Evolutionary conservation across 2,797 vertebrate species (phyloP), one percentile per base, ranked within the genome.

Genomic region (Schizopygopsis pylzovi): DNA sequence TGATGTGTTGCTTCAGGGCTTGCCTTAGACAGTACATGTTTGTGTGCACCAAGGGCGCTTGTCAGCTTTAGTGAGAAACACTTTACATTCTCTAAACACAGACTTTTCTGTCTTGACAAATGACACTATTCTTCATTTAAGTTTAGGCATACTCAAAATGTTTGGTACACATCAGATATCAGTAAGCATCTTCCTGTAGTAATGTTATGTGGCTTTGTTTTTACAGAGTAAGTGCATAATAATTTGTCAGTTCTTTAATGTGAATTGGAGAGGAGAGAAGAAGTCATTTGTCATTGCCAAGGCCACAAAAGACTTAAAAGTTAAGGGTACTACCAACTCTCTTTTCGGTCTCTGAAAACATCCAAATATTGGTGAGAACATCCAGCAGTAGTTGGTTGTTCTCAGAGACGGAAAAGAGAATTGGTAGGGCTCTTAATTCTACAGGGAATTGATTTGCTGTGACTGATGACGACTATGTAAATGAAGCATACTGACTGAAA

Each of bases 1-100:
- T 83, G 72, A 49, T 39, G 72, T 67, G 43, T 77, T 18, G 28
- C 82, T 83, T 59, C 72, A 25, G 82, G 82, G 56, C 71, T 77
- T 67, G 72, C 47, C 13, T 47, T 47, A 43, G 61, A 84, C 20
- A 54, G 33, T 25, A 52, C 49, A 49, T 65, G 47, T 67, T 56
- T 54, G 45, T 25, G 43, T 49, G 20, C 20, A 33, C 33, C 73
- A 76, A 49, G 43, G 43, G n/a, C 8, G 8, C 41, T 77, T 84
- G 71, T 84, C 72, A 76, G 56, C 43, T 84, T 76, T 45, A 54
- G 43, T 68, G 82, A 67, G 28, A 56, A 67, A 54, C 45, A 41
- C 20, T 84, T 84, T 41, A 39, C 63, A 77, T 84, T 76, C 61
- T 43, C 6, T 67, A 63, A 77, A 41, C 33, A 54, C 33, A 54